Base-by-base conservation (phyloP, 2,797 vertebrate genomes). In the Helostoma temminkii region DNA sequence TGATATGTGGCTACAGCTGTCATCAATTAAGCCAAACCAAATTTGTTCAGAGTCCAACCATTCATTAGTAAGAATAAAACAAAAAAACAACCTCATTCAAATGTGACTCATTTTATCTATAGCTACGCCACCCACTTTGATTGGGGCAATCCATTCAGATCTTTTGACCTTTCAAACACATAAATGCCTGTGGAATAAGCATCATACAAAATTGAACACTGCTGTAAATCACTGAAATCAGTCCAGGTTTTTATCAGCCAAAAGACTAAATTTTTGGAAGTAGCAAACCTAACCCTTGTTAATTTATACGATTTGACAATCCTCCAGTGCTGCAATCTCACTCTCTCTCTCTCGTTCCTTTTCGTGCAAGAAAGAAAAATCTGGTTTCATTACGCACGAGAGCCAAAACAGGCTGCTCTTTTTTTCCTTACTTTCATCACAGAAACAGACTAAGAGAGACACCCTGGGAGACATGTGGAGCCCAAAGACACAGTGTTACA, bases 311-410 rank as follows among this genome's bases (percentile, higher is more conserved):
- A 85, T 74, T 86, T 74, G 21, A 69, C 61, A 54, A 82, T 47
- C 43, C 66, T 36, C 54, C 53, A 50, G 49, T 19, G 34, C 30
- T 6, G 45, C 59, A 19, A 49, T 56, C 71, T 22, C 48, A 47
- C 45, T 58, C 42, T n/a, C 45, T 58, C 42, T n/a, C 58, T 46
- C 24, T 52, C 18, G 9, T 41, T 79, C 48, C 74, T 61, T 81
- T 82, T 43, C 78, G 84, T 87, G 89, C 81, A 52, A 88, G 64
- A 41, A 71, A 63, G 74, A 58, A 84, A 82, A 79, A 81, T 86
- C 89, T 77, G 89, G 89, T 89, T 88, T 81, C 61, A 78, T 88
- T 82, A 83, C 78, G 88, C 83, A 89, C 49, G 49, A 32, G 11
- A 76, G 79, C 81, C 88, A 91, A 92, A 83, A 85, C 81, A 82